Conservation (phyloP, 2,797 vertebrate species). For the Amblyraja radiata region DNA sequence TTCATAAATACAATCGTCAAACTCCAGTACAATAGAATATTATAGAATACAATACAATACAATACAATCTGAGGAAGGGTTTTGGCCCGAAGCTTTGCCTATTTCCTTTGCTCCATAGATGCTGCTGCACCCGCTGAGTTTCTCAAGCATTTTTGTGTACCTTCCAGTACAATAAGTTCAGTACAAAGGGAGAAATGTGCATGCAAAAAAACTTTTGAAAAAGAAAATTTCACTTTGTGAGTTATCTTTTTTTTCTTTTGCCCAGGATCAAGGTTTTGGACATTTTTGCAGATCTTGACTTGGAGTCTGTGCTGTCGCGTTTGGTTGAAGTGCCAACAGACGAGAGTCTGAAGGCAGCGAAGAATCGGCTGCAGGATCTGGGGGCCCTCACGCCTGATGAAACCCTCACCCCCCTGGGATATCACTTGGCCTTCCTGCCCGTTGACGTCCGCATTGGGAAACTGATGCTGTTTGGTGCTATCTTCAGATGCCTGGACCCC, state of each 20-base stretch:
- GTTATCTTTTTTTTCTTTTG: not conserved
- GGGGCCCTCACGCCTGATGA: conserved; percentile 81
- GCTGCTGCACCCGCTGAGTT: too few species aligned
- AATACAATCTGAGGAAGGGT: too few species aligned
- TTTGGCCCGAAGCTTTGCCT: too few species aligned
- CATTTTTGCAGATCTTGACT: conserved; percentile 68
- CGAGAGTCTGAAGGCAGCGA: conserved; percentile 72
- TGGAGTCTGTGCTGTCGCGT: conserved; percentile 79
- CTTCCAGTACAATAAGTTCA: too few species aligned
- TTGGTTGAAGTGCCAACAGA: conserved; percentile 79
- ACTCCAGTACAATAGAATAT: too few species aligned
- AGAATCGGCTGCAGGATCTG: conserved; percentile 77
- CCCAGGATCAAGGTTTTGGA: conserved; percentile 93
- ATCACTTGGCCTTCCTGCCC: conserved; percentile 90
- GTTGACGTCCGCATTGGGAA: conserved; percentile 96
- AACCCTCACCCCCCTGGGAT: conserved; percentile 85
- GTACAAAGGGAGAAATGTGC: too few species aligned
- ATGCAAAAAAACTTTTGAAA: too few species aligned
- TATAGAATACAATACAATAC: too few species aligned
- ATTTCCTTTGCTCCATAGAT: too few species aligned
- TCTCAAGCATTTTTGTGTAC: too few species aligned
- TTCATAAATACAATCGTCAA: too few species aligned
- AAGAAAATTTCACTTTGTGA: not conserved
- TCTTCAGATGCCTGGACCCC: conserved; percentile 93
- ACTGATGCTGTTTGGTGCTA: conserved; percentile 91